Evolutionary conservation across 1,140 invertebrate genomes (phyloP), one percentile per base, ranked within the genome.

Genomic region (Meloidogyne floridensis): DNA sequence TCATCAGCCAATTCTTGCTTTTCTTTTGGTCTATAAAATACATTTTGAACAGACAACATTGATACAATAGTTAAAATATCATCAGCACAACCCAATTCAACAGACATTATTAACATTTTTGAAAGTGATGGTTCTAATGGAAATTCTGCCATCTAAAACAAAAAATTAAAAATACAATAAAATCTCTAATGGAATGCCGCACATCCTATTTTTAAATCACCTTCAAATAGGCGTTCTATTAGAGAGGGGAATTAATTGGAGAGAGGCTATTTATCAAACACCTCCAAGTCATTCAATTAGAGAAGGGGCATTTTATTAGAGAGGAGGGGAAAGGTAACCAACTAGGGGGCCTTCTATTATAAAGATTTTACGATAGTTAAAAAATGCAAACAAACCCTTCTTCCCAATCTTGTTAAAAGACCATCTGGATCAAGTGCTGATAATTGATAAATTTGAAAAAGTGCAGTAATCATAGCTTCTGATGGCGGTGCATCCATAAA

Each of bases 401-500:
- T 91, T 10, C 97, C 97, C 0, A 99, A 92, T 51, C 95, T 92
- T 0, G 97, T 99, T 0, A 99, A 92, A 56, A 98, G 91, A 2
- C 97, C 97, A 92, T 99, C 96, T 88, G 98, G 95, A 91, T 99
- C 97, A 0, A 99, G 91, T 0, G 98, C 97, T 84, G 95, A 97
- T 0, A 99, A 92, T 10, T 96, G 98, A 91, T 99, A 97, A 51
- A 99, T 91, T 85, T 97, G 95, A 90, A 98, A 96, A 81, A 99
- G 92, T 6, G 98, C 98, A 93, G 98, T 97, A 15, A 99, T 96
- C 71, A 99, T 92, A 0, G 96, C 91, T 90, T 97, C 95, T 9
- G 97, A 95, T 0, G 97, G 97, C 10, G 98, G 98, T 0, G 97
- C 95, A 91, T 99, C 98, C 97, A 99, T 99, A 91, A 99, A 99